These are phyloP conservation scores for Epizoanthus stellaris DNA, from an alignment of 92 coral and sea anemone species.

Conservation along the genomic window DNA sequence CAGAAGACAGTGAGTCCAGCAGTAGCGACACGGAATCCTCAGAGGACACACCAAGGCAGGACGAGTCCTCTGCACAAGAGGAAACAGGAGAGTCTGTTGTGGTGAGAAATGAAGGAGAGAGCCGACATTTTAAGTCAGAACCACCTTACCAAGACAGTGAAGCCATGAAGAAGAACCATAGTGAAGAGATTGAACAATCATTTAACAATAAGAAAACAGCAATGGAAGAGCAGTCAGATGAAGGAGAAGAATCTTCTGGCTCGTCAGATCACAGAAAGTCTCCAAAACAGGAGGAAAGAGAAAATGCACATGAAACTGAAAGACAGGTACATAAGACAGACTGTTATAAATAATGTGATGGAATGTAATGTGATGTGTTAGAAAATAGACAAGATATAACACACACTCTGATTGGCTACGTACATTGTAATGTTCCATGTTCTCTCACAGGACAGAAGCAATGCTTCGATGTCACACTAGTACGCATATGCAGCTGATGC, in stretches of 20 bases:
- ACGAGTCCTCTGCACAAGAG: background rate
- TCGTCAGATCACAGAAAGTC: conserved; percentile 11
- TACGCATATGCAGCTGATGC: too few relatives aligned
- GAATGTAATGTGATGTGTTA: too few relatives aligned
- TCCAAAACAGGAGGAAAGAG: conserved; percentile 1
- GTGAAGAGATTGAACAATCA: background rate
- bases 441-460: too few relatives aligned
- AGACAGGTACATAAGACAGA: background rate
- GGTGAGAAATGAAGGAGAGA: too few relatives aligned
- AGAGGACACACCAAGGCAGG: background rate
- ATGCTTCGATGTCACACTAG: too few relatives aligned
- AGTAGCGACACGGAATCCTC: conserved; percentile 28
- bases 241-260: conserved; percentile 21
- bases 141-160: background rate
- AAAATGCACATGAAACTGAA: background rate
- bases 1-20: conserved; percentile 22
- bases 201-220: background rate
- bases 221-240: conserved; percentile 2
- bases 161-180: background rate
- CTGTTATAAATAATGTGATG: too few relatives aligned
- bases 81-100: background rate
- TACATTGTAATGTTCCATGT: too few relatives aligned
- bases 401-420: too few relatives aligned
- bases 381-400: too few relatives aligned
- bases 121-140: background rate